Evolutionary conservation across 2,888 invertebrate species (phyloP), one percentile per base, ranked within the genome.

Genomic region (Agrotis ipsilon): DNA sequence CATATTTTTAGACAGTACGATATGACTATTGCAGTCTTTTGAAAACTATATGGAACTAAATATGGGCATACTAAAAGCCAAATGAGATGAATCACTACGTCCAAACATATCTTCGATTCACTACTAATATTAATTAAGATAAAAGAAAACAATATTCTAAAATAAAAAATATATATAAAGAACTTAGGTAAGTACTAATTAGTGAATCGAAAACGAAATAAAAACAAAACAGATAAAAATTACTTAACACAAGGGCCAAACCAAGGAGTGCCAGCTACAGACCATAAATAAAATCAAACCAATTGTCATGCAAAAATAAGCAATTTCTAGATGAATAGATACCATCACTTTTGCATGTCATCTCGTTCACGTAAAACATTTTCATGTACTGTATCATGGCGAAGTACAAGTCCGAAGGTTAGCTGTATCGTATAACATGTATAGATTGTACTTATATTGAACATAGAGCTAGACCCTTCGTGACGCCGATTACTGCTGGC

Each of bases 261-360:
- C 96, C 95, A 95, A 92, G 92, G 94, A 92, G 96, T 96, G 96
- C 96, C 96, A 95, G 93, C 95, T 96, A 95, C 95, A 93, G 93
- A 94, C 91, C 89, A 93, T 88, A 90, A 87, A 86, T 87, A 85
- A 88, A 89, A 81, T 89, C 86, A 91, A 91, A 92, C 87, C 81
- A 88, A 92, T 90, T 90, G 83, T 88, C 96, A 96, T 96, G 96
- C 96, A 94, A 89, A 92, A 90, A 89, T 82, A 95, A 96, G 94
- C 94, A 88, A 84, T 88, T 86, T 90, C 92, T 93, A 93, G 90
- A 89, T 88, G 88, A 90, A 89, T 68, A 82, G 80, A 70, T 88
- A 92, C 90, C 91, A 90, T 88, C 83, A 71, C 89, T 90, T 86
- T 88, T 90, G 87, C 87, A 88, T 88, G 88, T 91, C 90, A 81